Evolutionary conservation across 2,797 vertebrate species (phyloP).

Genomic region (Pseudomugil tenellus): DNA sequence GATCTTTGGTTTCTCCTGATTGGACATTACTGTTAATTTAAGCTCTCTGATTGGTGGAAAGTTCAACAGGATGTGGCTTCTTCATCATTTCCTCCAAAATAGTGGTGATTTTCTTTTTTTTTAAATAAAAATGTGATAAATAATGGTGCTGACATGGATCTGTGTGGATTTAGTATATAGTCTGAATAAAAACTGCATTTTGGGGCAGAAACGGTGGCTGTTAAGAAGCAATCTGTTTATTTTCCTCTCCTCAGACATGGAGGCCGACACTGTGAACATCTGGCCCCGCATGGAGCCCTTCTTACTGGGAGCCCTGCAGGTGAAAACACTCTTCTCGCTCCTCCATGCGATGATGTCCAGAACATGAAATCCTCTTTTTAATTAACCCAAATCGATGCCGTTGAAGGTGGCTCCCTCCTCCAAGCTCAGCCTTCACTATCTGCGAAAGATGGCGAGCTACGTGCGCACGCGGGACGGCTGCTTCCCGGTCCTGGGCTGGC

Average conservation of each 20-base stretch:
- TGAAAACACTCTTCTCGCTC: conserved; percentile 1
- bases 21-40: too few relatives aligned
- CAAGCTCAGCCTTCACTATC: conserved; percentile 91
- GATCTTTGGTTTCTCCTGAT: too few relatives aligned
- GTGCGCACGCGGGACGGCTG: conserved; percentile 87
- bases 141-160: too few relatives aligned
- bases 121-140: too few relatives aligned
- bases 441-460: conserved; percentile 91
- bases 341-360: not conserved
- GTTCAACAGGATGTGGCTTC: too few relatives aligned
- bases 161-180: too few relatives aligned
- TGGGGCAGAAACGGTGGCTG: too few relatives aligned
- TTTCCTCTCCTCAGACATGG: conserved; percentile 78
- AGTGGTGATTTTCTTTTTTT: too few relatives aligned
- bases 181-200: too few relatives aligned
- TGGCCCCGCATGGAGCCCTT: conserved; percentile 95
- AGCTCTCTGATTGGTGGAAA: too few relatives aligned
- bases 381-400: not conserved
- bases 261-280: conserved; percentile 78
- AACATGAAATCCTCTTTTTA: not conserved
- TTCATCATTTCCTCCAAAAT: too few relatives aligned
- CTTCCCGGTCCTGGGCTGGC: conserved; percentile 89
- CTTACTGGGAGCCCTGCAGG: conserved; percentile 88
- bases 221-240: too few relatives aligned
- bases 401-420: conserved; percentile 77